A percentile compares a stretch with the other conserved stretches of the same genome.
These are phyloP conservation scores for Cantharis rustica DNA, from an alignment of 2,888 invertebrate genomes.

Conservation along the genomic window DNA sequence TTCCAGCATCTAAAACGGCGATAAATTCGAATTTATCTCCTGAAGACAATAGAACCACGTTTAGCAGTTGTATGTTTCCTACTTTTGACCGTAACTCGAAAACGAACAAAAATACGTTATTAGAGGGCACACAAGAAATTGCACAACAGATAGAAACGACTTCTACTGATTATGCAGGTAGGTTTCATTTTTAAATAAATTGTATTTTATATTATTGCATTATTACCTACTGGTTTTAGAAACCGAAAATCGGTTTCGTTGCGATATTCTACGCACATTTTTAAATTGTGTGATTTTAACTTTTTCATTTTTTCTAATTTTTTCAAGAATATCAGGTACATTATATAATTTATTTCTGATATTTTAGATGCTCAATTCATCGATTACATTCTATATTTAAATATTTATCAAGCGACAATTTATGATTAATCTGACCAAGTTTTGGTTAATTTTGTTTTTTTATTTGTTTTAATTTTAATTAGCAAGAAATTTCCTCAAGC, in stretches of 20 bases:
- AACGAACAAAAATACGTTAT: background rate
- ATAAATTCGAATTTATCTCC: conserved; percentile 15
- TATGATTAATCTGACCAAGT: background rate
- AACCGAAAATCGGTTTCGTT: too few relatives aligned
- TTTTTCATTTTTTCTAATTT: background rate
- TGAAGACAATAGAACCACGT: conserved; percentile 8
- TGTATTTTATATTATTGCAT: background rate
- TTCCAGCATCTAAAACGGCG: conserved; percentile 10
- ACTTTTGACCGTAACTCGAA: conserved; percentile 13
- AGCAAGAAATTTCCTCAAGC: background rate
- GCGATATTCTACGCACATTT: background rate
- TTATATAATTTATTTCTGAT: background rate
- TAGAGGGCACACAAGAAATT: background rate
- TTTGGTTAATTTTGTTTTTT: background rate
- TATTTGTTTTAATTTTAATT: background rate
- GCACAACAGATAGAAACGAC: background rate
- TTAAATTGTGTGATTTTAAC: too few relatives aligned
- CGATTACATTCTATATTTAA: background rate
- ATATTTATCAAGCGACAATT: background rate
- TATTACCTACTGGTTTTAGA: too few relatives aligned
- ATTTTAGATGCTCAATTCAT: background rate
- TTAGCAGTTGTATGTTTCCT: conserved; percentile 22
- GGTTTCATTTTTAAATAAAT: background rate
- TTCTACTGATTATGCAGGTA: background rate
- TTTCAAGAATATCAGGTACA: background rate